A percentile compares a stretch with the other conserved stretches of the same genome.
phyloP scores from a whole-genome alignment of 2,888 invertebrate genomes.

The Drosophila buzzatii region DNA sequence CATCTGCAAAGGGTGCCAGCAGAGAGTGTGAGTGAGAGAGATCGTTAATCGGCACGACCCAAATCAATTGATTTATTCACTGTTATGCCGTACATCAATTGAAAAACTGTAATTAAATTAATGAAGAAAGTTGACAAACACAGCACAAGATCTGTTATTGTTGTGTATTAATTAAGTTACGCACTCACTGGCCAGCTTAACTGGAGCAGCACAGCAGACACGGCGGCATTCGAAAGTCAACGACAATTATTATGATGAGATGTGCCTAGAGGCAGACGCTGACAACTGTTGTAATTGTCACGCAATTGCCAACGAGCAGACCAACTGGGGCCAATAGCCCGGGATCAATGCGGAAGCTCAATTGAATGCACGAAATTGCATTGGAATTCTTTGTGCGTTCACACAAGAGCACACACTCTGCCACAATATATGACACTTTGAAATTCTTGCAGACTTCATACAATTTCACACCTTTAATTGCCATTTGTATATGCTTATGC shows the following conservation, averaged over 20 bases:
- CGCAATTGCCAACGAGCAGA: constrained; percentile 29
- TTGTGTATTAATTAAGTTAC: constrained; percentile 67
- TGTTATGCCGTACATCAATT: constrained; percentile 54
- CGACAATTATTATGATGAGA: constrained; percentile 14
- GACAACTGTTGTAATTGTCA: constrained; percentile 37
- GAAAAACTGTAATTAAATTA: constrained; percentile 78
- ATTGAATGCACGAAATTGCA: constrained; percentile 3
- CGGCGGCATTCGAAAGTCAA: constrained; percentile 49
- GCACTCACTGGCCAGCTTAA: constrained; percentile 42
- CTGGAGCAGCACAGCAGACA: constrained; percentile 45
- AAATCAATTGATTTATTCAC: constrained; percentile 78
- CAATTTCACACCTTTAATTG: constrained; percentile 5
- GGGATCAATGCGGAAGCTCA: constrained; percentile 44
- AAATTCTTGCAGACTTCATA: neutral
- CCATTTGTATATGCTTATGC: neutral
- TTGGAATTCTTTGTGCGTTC: constrained; percentile 30
- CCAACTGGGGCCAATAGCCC: constrained; percentile 41
- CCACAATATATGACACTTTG: neutral
- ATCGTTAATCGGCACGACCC: constrained; percentile 38
- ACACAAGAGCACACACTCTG: constrained; percentile 16
- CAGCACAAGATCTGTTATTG: constrained; percentile 10
- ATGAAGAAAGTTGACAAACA: constrained; percentile 61
- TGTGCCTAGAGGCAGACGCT: constrained; percentile 25
- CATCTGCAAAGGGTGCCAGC: constrained; percentile 28
- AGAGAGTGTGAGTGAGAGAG: too few relatives aligned